Evolutionary conservation across 2,888 invertebrate genomes (phyloP), one percentile per base, ranked within the genome.

Genomic region (Drosophila putrida): DNA sequence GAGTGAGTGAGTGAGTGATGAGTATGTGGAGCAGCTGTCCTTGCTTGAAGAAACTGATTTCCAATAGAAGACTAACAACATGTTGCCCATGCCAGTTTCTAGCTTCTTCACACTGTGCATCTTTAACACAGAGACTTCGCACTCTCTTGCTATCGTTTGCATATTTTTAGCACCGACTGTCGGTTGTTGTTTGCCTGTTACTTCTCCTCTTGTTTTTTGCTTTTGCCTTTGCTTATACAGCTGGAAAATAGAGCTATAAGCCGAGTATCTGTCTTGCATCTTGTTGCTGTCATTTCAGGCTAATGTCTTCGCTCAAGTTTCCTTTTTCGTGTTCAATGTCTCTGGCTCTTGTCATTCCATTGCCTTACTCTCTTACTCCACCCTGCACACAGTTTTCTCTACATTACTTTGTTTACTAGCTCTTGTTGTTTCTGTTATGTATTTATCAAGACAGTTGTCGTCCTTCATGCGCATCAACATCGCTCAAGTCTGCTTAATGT

Each of bases 231-330:
- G 66, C 54, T 57, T 53, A 47, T 46, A 61, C 59, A 54, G 75
- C 55, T 46, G 75, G 53, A 71, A 66, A 66, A 78, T 66, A 51
- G 60, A 82, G 72, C 71, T 74, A 69, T 74, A 77, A 85, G 73
- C 69, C 75, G 74, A 78, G 75, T 85, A 86, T 82, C 83, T 82
- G 68, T 81, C 83, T 78, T 75, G 86, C 75, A 74, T 88, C 88
- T 81, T 88, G 85, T 74, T 81, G 83, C 88, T 82, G 85, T 85
- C 85, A 88, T 81, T 82, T 74, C 72, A 75, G 79, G 86, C 88
- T 85, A 85, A 85, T 85, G 88, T 85, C 81, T 88, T 82, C 83
- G 86, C 79, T 88, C 86, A 71, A 78, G 83, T 85, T 88, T 88
- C 83, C 82, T 72, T 81, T 87, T 87, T 84, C 78, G 78, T 86